Percentiles rank a stretch among this genome's conserved stretches.
These are phyloP conservation scores for Bemisia tabaci DNA, from an alignment of 1,140 invertebrate genomes.

Conservation along the genomic window DNA sequence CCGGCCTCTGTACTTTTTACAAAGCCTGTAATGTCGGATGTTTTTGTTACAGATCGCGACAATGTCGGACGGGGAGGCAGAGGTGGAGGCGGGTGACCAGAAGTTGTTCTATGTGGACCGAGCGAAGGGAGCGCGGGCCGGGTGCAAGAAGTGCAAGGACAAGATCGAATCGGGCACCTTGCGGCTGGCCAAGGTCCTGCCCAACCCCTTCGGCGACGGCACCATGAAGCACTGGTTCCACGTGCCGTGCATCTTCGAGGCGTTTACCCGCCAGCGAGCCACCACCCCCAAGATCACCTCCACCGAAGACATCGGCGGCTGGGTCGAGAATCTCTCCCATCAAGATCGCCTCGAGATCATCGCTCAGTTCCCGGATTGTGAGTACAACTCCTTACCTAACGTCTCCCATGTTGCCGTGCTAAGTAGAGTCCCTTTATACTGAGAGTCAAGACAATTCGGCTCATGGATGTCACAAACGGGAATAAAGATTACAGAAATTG, in stretches of 20 bases:
- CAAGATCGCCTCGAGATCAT: conserved; percentile 53
- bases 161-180: conserved; percentile 57
- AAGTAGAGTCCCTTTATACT: too few species aligned
- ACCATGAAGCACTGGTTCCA: conserved; percentile 82
- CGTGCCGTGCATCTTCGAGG: conserved; percentile 62
- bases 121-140: conserved; percentile 61
- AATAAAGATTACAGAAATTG: too few species aligned
- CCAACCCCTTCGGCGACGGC: conserved; percentile 67
- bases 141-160: conserved; percentile 77
- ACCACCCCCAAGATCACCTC: conserved; percentile 69
- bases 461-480: too few species aligned
- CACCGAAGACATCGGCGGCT: conserved; percentile 64
- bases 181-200: conserved; percentile 55
- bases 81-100: conserved; percentile 25
- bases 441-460: too few species aligned
- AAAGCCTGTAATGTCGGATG: too few species aligned
- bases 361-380: conserved; percentile 28
- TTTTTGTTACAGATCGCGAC: background rate
- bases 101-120: conserved; percentile 54
- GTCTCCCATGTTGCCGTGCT: too few species aligned
- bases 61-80: background rate
- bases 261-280: conserved; percentile 58
- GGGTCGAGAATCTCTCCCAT: conserved; percentile 41
- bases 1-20: too few species aligned
- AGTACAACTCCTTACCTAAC: too few species aligned